phyloP scores from a whole-genome alignment of 2,113 vertebrate genomes.

The Xiphophorus hellerii region DNA sequence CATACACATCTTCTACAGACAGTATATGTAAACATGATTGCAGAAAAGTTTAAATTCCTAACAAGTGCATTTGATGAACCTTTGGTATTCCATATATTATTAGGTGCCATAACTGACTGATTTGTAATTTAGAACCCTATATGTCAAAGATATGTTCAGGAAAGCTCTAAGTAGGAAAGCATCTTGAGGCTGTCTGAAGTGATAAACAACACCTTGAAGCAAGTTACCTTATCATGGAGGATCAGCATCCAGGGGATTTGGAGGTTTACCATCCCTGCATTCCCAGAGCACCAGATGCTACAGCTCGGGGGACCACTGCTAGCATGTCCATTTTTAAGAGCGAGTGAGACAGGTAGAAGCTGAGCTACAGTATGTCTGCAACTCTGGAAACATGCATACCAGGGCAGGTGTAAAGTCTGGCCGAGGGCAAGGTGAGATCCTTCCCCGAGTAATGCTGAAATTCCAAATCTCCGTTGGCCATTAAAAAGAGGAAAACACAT shows the following conservation, averaged over 20 bases:
- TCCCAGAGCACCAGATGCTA: conserved; percentile 59
- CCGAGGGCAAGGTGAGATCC: conserved; percentile 73
- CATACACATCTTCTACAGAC: conserved; percentile 28
- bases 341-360: conserved; percentile 42
- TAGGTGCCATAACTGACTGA: conserved; percentile 70
- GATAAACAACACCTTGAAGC: conserved; percentile 80
- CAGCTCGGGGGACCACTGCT: conserved; percentile 64
- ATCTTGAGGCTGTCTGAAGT: conserved; percentile 51
- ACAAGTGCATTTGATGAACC: conserved; percentile 54
- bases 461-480: conserved; percentile 60
- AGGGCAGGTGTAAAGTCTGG: conserved; percentile 77
- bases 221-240: conserved; percentile 77
- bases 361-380: conserved; percentile 45
- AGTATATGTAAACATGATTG: conserved; percentile 39
- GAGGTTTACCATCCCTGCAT: conserved; percentile 68
- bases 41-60: conserved; percentile 42
- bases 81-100: conserved; percentile 57
- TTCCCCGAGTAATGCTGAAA: conserved; percentile 55
- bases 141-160: conserved; percentile 73
- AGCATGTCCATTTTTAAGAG: conserved; percentile 47
- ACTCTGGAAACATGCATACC: conserved; percentile 74
- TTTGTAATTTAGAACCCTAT: conserved; percentile 82
- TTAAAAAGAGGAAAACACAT: conserved; percentile 67
- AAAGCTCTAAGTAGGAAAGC: conserved; percentile 65
- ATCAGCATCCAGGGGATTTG: conserved; percentile 73